Base-by-base conservation (phyloP, 2,888 invertebrate species). In the Proisotoma minuta region DNA sequence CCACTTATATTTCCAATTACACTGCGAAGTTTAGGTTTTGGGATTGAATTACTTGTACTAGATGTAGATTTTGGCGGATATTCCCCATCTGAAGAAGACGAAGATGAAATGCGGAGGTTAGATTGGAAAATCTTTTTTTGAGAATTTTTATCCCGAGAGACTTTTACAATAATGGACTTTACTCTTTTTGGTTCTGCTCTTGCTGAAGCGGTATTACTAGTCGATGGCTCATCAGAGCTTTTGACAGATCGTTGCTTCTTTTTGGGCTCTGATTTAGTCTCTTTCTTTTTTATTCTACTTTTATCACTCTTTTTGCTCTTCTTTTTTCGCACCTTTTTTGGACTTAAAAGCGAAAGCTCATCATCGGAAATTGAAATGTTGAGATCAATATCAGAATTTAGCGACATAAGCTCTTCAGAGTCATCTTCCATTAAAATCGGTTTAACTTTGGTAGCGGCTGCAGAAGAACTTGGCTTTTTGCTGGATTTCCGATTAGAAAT, bases 121-220 rank as follows among this genome's bases (percentile, higher is more conserved):
- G n/a, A n/a, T n/a, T n/a, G n/a, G n/a, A n/a, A n/a, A 5, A 23
- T 8, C 20, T 18, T 8, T 50, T 23, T 50, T n/a, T 50, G 20
- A 18, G 20, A 20, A 5, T 47, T 50, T 20, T 4, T 5, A 23
- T 5, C 5, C 24, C 24, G 20, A n/a, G 20, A 22, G 5, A 50
- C 23, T 39, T 54, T 54, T 2, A 39, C 15, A 3, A 54, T 40
- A 3, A 54, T 40, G 12, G 54, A 54, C 29, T 54, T 54, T 4
- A 54, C 39, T 22, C 28, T 29, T 10, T 23, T 10, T 5, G 49
- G 3, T 22, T 15, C 23, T 22, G 43, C 4, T 5, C 43, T 20
- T 10, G 34, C 8, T 10, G 15, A 15, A 34, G 34, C 34, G 15
- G 34, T 8, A 34, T 34, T 34, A n/a, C n/a, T n/a, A n/a, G n/a